These are phyloP conservation scores for Oscheius myriophilus DNA, from an alignment of 2,888 invertebrate genomes.

Conservation along the genomic window DNA sequence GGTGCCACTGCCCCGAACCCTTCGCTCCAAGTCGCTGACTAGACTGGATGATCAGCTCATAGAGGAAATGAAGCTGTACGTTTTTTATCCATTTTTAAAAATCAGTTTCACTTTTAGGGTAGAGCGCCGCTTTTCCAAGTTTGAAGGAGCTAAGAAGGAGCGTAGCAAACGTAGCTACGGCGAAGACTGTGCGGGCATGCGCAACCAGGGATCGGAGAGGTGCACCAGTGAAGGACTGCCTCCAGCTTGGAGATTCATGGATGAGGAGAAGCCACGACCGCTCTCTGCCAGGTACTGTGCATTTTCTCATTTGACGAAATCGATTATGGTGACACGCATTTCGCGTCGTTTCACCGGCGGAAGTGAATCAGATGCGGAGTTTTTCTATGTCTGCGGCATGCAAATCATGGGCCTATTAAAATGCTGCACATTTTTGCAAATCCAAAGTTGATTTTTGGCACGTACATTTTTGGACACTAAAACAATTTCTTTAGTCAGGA, in stretches of 20 bases:
- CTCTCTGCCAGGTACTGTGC: slow-evolving; percentile 24
- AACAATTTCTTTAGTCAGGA: too few species aligned
- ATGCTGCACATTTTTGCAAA: not conserved
- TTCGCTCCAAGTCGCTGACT: slow-evolving; percentile 55
- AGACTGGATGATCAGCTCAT: slow-evolving; percentile 44
- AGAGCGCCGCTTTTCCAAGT: slow-evolving; percentile 47
- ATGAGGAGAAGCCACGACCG: slow-evolving; percentile 26
- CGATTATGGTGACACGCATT: not conserved
- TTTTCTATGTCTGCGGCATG: not conserved
- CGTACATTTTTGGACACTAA: too few species aligned
- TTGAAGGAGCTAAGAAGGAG: slow-evolving; percentile 22
- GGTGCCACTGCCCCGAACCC: slow-evolving; percentile 12
- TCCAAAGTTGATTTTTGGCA: too few species aligned
- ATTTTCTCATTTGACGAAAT: not conserved
- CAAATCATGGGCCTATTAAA: not conserved
- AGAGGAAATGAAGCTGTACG: slow-evolving; percentile 18
- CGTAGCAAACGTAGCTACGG: slow-evolving; percentile 7
- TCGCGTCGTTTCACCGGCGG: slow-evolving; percentile 1
- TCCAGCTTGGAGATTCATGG: slow-evolving; percentile 35
- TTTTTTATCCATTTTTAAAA: too few species aligned
- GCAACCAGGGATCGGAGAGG: not conserved
- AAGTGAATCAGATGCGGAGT: not conserved
- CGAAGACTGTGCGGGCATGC: not conserved
- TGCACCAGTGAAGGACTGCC: not conserved
- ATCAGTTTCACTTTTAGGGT: slow-evolving; percentile 34